These are phyloP conservation scores for Chrysina gloriosa DNA, from an alignment of 2,888 invertebrate genomes.

Conservation along the genomic window DNA sequence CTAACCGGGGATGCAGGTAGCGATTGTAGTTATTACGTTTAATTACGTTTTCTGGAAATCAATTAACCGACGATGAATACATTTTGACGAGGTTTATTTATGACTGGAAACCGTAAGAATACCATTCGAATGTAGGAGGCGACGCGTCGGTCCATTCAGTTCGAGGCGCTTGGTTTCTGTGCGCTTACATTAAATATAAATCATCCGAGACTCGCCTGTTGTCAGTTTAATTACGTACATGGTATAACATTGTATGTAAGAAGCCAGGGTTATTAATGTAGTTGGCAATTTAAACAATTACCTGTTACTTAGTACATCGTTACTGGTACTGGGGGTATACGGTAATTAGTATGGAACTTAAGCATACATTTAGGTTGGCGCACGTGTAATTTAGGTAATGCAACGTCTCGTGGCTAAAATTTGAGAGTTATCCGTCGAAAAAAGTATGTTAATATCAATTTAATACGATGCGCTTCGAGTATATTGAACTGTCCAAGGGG, in stretches of 20 bases:
- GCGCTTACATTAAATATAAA: conserved; percentile 2
- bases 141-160: neutral
- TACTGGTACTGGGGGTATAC: neutral
- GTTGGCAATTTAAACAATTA: conserved; percentile 5
- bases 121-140: neutral
- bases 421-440: neutral
- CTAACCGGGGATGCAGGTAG: neutral
- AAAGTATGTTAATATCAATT: neutral
- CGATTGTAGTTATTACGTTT: conserved; percentile 4
- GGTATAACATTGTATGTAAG: neutral
- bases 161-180: neutral
- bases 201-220: neutral
- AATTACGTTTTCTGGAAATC: conserved; percentile 30
- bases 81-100: conserved; percentile 5
- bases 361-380: neutral
- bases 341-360: neutral
- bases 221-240: conserved; percentile 3
- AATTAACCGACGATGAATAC: conserved; percentile 12
- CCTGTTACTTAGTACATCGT: conserved; percentile 7
- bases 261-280: conserved; percentile 7
- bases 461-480: neutral
- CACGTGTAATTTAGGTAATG: neutral
- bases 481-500: neutral
- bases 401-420: neutral
- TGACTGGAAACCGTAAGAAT: neutral